A percentile compares a stretch with the other conserved stretches of the same genome.
phyloP scores from a whole-genome alignment of 1,140 invertebrate genomes.

The Aphelinus certus region DNA sequence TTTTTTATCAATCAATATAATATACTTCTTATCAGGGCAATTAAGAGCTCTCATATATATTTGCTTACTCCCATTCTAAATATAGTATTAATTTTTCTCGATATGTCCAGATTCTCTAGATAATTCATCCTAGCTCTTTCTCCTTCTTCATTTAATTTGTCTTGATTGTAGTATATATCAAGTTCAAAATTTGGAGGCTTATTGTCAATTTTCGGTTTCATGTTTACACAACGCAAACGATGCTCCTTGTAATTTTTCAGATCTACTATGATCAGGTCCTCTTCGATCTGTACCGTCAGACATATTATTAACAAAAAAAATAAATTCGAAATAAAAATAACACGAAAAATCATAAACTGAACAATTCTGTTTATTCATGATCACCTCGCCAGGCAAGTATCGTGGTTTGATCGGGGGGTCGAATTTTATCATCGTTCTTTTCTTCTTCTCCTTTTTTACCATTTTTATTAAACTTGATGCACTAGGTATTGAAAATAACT shows the following conservation, averaged over 20 bases:
- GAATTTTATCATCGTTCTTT: slow-evolving; percentile 25
- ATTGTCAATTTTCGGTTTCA: slow-evolving; percentile 55
- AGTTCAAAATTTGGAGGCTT: slow-evolving; percentile 57
- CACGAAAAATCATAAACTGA: not conserved
- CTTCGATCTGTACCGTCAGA: not conserved
- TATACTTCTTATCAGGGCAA: not conserved
- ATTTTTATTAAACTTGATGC: slow-evolving; percentile 19
- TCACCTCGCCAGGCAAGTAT: slow-evolving; percentile 46
- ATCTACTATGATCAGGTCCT: slow-evolving; percentile 39
- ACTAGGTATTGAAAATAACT: no score
- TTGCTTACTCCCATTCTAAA: slow-evolving; percentile 57
- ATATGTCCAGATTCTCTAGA: slow-evolving; percentile 60
- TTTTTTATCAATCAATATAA: not conserved
- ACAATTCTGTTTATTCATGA: not conserved
- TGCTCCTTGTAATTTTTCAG: slow-evolving; percentile 50
- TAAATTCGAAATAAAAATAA: not conserved
- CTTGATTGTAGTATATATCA: slow-evolving; percentile 51
- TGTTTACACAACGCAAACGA: slow-evolving; percentile 47
- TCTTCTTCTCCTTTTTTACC: slow-evolving; percentile 24
- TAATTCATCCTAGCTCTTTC: slow-evolving; percentile 54
- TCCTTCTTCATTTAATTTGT: slow-evolving; percentile 50
- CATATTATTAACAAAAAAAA: no score
- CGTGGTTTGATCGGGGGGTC: slow-evolving; percentile 40
- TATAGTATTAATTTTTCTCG: slow-evolving; percentile 59
- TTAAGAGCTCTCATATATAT: slow-evolving; percentile 11